phyloP scores from a whole-genome alignment of 2,113 vertebrate species.

The Sturnus vulgaris region DNA sequence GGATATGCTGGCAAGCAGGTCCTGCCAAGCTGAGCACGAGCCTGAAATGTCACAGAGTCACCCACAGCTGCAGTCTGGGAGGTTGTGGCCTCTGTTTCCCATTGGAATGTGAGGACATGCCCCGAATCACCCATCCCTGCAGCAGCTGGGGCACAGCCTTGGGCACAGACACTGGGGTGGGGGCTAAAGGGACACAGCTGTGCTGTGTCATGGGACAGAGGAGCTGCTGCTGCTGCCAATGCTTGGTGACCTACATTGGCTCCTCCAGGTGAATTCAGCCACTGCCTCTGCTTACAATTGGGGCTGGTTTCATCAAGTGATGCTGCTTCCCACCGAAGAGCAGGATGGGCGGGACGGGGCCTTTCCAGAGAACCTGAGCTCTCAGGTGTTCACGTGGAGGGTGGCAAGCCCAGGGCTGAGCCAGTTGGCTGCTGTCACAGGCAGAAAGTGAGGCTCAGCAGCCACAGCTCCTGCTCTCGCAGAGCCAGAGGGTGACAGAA shows the following conservation, averaged over 20 bases:
- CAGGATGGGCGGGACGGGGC: not conserved
- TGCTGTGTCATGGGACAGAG: not conserved
- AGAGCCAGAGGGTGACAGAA: not conserved
- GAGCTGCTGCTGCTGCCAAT: not conserved
- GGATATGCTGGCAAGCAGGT: not conserved
- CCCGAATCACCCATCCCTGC: too few species aligned
- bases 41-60: not conserved
- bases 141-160: too few species aligned
- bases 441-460: not conserved
- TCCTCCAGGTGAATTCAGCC: not conserved
- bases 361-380: not conserved
- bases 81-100: not conserved
- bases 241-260: not conserved
- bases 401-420: not conserved
- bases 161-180: too few species aligned
- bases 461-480: not conserved
- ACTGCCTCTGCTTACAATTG: accelerated
- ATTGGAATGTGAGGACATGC: too few species aligned
- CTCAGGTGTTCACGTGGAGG: not conserved
- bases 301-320: not conserved
- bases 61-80: not conserved
- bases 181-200: too few species aligned
- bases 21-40: not conserved
- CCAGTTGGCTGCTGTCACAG: not conserved
- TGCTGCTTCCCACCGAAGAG: not conserved